Base-by-base conservation (phyloP, 2,113 vertebrate genomes). In the Apus apus region DNA sequence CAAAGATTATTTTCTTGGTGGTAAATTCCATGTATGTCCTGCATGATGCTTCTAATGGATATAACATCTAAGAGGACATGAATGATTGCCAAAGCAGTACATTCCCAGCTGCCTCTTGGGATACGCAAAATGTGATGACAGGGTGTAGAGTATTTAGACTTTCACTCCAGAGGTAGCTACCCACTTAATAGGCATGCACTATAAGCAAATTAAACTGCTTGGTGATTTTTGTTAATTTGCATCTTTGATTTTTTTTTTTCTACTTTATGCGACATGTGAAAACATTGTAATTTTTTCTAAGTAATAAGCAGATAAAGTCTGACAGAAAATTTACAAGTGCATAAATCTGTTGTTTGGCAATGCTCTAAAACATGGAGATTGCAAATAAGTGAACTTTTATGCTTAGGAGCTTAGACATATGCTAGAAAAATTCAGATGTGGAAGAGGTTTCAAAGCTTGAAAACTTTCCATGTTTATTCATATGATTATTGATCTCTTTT, bases 401-500 rank as follows among this genome's bases (percentile, higher is more conserved):
- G 9, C 6, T 58, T 85, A 27, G 10, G 26, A 74, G 8, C 36
- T 11, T 56, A 79, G 62, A 74, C 8, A 21, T 20, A 25, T 7
- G 2, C 15, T 64, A 60, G 57, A 57, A 85, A 84, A 77, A 51
- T 3, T 17, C 26, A 66, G 7, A 34, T 26, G 5, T 76, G 30
- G 32, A 64, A 79, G 29, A 60, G 3, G 2, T 48, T 87, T 87
- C 48, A 60, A 57, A 79, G 20, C 15, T 8, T 56, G 17, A 76
- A 43, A 73, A 57, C 2, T 65, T 68, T 10, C 8, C 54, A 1
- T 26, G 27, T 62, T 40, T 56, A 38, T 97, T 97, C 48, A 99
- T 96, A 16, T 96, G 96, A 19, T 91, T 64, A 18, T 98, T 98
- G 73, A 99, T 97, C 73, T 97, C 92, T 34, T 95, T 95, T 51